A percentile compares a stretch with the other conserved stretches of the same genome.
These are phyloP conservation scores for Acrobasis suavella DNA, from an alignment of 2,888 invertebrate species.

Conservation along the genomic window DNA sequence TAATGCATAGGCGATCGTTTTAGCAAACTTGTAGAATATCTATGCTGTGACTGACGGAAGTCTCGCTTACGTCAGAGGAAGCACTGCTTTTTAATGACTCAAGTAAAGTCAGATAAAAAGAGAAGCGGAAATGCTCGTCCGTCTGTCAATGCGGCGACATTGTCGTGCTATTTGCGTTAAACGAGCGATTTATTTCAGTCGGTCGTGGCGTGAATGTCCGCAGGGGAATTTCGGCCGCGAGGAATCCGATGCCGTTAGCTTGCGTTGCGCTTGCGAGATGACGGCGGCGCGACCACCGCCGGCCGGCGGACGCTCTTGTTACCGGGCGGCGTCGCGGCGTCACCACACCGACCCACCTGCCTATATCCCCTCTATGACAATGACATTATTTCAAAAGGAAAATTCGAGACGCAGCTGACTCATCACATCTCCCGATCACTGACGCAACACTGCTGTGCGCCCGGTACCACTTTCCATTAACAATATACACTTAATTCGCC, in stretches of 20 bases:
- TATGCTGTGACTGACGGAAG: conserved; percentile 16
- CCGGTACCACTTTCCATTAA: conserved; percentile 44
- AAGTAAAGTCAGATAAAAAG: conserved; percentile 57
- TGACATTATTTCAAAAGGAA: conserved; percentile 69
- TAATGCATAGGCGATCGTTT: background rate
- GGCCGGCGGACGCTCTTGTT: conserved; percentile 31
- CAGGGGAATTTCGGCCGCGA: conserved; percentile 77
- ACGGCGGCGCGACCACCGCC: conserved; percentile 35
- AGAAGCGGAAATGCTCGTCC: conserved; percentile 75
- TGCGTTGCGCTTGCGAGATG: conserved; percentile 48
- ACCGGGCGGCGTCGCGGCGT: conserved; percentile 35
- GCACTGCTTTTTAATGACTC: conserved; percentile 46
- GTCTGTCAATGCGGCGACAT: conserved; percentile 77
- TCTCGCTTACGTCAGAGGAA: conserved; percentile 61
- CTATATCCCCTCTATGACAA: conserved; percentile 60
- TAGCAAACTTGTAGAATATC: background rate
- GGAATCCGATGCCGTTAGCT: conserved; percentile 77
- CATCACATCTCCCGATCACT: conserved; percentile 61
- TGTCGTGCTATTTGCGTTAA: conserved; percentile 80
- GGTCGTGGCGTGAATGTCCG: conserved; percentile 78
- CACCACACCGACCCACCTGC: conserved; percentile 42
- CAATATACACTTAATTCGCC: conserved; percentile 39
- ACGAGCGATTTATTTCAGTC: conserved; percentile 81
- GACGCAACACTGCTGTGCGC: conserved; percentile 40
- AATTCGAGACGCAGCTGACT: conserved; percentile 77